These are phyloP conservation scores for Sorex maritimensis DNA, from an alignment of 2,797 vertebrate species.

Conservation along the genomic window DNA sequence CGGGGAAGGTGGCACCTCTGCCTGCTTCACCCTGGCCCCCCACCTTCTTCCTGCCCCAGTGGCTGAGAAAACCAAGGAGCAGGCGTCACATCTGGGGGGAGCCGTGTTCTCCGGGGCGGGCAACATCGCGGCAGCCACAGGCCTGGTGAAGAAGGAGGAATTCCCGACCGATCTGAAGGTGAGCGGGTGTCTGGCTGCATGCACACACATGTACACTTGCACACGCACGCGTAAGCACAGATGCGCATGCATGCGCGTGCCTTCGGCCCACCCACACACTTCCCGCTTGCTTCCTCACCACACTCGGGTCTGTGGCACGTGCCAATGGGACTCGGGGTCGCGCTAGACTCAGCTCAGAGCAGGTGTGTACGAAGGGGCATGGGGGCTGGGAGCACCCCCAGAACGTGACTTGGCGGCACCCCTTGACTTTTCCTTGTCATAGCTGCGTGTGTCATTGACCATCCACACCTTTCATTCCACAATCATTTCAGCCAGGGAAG, in stretches of 20 bases:
- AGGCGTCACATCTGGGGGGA: conserved; percentile 95
- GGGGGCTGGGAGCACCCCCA: no score
- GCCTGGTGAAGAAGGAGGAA: conserved; percentile 98
- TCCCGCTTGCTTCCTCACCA: neutral
- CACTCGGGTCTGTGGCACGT: neutral
- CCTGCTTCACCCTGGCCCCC: neutral
- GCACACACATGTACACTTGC: no score
- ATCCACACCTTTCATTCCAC: conserved; percentile 28
- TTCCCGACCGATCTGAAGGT: conserved; percentile 98
- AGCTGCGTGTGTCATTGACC: neutral
- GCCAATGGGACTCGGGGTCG: no score
- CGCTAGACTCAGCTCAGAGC: no score
- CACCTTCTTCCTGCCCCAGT: conserved; percentile 89
- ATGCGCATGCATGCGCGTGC: no score
- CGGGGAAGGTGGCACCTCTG: neutral
- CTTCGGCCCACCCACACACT: neutral
- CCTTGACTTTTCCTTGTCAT: neutral
- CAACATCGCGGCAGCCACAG: conserved; percentile 98
- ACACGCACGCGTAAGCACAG: neutral
- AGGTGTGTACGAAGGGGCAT: no score
- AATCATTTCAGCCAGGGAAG: neutral
- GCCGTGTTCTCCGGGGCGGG: conserved; percentile 95
- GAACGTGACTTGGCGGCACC: neutral
- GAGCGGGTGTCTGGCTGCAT: conserved; percentile 73
- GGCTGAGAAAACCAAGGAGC: conserved; percentile 98